phyloP scores from a whole-genome alignment of 2,797 vertebrate species.

The Poecilia wingei region DNA sequence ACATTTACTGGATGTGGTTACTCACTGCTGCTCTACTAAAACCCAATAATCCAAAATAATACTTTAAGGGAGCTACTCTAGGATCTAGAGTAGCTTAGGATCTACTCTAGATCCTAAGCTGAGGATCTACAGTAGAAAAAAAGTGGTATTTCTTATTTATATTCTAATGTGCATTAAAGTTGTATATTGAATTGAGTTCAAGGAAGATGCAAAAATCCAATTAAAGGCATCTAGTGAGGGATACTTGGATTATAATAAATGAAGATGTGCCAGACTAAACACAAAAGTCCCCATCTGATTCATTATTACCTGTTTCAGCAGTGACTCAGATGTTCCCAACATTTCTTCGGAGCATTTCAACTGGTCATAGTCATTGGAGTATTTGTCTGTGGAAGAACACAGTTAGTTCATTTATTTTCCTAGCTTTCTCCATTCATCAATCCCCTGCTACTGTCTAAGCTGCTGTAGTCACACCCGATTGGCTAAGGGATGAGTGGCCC shows the following conservation, averaged over 20 bases:
- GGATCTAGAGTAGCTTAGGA: no score
- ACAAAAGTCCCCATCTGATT: slow-evolving; percentile 13
- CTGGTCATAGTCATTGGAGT: slow-evolving; percentile 45
- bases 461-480: slow-evolving; percentile 51
- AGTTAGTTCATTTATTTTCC: slow-evolving; percentile 69
- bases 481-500: slow-evolving; percentile 13
- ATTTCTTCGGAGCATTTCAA: slow-evolving; percentile 33
- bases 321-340: slow-evolving; percentile 43
- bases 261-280: slow-evolving; percentile 18
- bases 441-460: slow-evolving; percentile 64
- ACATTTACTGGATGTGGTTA: background rate
- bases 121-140: background rate
- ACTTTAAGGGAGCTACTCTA: background rate
- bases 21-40: background rate
- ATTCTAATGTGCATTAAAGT: background rate
- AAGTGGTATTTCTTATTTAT: background rate
- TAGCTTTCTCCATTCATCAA: slow-evolving; percentile 67
- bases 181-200: background rate
- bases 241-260: background rate
- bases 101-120: background rate
- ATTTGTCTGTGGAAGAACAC: slow-evolving; percentile 75
- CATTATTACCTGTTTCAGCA: slow-evolving; percentile 6
- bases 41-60: background rate
- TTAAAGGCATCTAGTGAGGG: background rate
- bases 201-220: background rate